Base-by-base conservation (phyloP, 2,888 invertebrate species). In the Agonopterix alstromeriana region DNA sequence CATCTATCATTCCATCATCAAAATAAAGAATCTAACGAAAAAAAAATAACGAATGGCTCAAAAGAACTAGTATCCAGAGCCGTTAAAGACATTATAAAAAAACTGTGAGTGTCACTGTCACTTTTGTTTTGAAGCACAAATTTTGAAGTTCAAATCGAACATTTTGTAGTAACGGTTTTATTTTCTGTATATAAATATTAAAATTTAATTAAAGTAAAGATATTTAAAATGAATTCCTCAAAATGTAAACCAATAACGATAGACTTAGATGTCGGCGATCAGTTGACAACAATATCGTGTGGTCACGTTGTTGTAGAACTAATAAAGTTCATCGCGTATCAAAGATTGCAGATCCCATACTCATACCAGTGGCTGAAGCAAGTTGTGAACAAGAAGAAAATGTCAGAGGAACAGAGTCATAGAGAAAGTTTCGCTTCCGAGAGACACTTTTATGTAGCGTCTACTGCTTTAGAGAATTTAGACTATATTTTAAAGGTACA, bases 221-320 rank as follows among this genome's bases (percentile, higher is more conserved):
- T 5, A 27, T 36, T 43, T 27, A 36, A 5, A 36, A 43, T 46
- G 49, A 47, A 36, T 41, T 43, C 46, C 8, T 17, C 40, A 8
- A 42, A n/a, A 2, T 8, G 4, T 8, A 69, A 69, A 50, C 73
- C 74, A 35, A 57, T 84, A 38, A 50, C 57, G 45, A 55, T 90
- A 48, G 65, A 82, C 55, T 67, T 90, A 55, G 73, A 80, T 45
- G 80, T 90, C 51, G 85, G 85, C 42, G 89, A 90, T 59, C 80
- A 90, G 61, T 65, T 91, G 58, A 91, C 91, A 36, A 80, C 90
- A 36, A 82, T 87, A 64, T 88, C 91, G 11, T 91, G 91, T 70
- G 90, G 91, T 3, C 84, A 89, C 54, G 71, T 91, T 44, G 75
- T 92, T 45, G 89, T 87, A 17, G 91, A 91, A 73, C 63, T 92